These are phyloP conservation scores for Tanytarsus gracilentus DNA, from an alignment of 2,888 invertebrate genomes.

Conservation along the genomic window DNA sequence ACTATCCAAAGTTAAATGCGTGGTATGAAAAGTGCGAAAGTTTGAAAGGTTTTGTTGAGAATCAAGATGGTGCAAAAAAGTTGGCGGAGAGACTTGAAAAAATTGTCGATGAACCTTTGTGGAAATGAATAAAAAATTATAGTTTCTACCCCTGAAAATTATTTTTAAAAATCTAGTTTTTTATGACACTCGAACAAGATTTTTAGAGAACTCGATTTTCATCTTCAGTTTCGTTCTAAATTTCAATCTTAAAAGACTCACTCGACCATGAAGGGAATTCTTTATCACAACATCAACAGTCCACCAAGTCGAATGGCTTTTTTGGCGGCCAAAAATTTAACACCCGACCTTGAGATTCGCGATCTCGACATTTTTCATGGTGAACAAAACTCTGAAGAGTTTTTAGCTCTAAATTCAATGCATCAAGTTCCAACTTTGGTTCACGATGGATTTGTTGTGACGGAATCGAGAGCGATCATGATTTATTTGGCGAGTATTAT, in stretches of 20 bases:
- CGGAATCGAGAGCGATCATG: neutral
- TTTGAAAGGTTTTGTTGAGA: constrained; percentile 52
- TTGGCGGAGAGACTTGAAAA: constrained; percentile 43
- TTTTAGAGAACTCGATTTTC: no score
- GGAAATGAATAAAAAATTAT: no score
- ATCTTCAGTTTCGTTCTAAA: no score
- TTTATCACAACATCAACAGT: constrained; percentile 55
- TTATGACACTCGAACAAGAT: no score
- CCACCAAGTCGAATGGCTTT: constrained; percentile 54
- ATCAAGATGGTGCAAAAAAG: constrained; percentile 49
- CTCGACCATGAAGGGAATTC: no score
- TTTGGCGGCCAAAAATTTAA: constrained; percentile 50
- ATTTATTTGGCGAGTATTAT: neutral
- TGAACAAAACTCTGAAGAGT: neutral
- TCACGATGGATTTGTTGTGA: constrained; percentile 1
- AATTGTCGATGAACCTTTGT: constrained; percentile 14
- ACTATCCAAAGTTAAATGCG: constrained; percentile 31
- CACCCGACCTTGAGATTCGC: constrained; percentile 45
- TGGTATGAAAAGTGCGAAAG: constrained; percentile 52
- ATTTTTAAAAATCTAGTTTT: no score
- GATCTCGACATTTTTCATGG: neutral
- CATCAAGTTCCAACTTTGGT: constrained; percentile 7
- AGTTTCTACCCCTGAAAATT: no score
- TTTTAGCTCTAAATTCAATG: neutral
- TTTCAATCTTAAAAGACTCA: no score